Evolutionary conservation across 2,797 vertebrate genomes (phyloP).

Genomic region (Acanthurus lineatus): DNA sequence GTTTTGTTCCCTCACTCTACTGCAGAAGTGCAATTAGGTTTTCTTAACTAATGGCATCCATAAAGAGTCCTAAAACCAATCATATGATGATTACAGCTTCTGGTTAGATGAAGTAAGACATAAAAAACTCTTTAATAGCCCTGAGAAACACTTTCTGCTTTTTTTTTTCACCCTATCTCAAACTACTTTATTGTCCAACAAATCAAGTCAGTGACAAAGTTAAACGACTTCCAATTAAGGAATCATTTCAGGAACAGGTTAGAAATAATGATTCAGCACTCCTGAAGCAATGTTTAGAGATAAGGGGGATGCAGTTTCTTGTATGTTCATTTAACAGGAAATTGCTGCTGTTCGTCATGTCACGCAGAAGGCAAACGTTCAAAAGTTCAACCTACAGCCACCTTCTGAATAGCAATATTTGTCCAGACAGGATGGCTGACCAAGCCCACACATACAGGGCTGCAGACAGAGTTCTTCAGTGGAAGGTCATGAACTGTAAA

Average conservation of each 20-base stretch:
- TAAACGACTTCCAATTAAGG: slow-evolving; percentile 71
- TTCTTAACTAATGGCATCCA: slow-evolving; percentile 74
- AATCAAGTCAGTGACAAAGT: slow-evolving; percentile 70
- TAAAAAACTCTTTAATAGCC: slow-evolving; percentile 76
- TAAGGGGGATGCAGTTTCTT: neutral
- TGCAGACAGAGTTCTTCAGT: slow-evolving; percentile 65
- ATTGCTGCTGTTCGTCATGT: slow-evolving; percentile 42
- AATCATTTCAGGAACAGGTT: slow-evolving; percentile 68
- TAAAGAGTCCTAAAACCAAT: slow-evolving; percentile 80
- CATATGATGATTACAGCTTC: slow-evolving; percentile 81
- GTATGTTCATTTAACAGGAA: slow-evolving; percentile 45
- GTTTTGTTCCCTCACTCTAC: slow-evolving; percentile 41
- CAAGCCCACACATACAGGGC: slow-evolving; percentile 62
- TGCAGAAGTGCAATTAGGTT: slow-evolving; percentile 55
- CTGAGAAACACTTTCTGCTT: slow-evolving; percentile 60
- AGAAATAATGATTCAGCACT: slow-evolving; percentile 64
- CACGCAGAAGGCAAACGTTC: slow-evolving; percentile 70
- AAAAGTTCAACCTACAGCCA: slow-evolving; percentile 71
- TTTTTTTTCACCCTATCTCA: slow-evolving; percentile 35
- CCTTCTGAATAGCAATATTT: slow-evolving; percentile 72
- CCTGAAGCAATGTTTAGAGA: slow-evolving; percentile 38
- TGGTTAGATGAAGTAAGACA: slow-evolving; percentile 72
- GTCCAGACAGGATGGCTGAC: slow-evolving; percentile 59
- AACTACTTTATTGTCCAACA: slow-evolving; percentile 71
- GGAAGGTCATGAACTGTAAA: slow-evolving; percentile 75